Base-by-base conservation (phyloP, 92 coral and sea anemone species). In the Scolanthus callimorphus region DNA sequence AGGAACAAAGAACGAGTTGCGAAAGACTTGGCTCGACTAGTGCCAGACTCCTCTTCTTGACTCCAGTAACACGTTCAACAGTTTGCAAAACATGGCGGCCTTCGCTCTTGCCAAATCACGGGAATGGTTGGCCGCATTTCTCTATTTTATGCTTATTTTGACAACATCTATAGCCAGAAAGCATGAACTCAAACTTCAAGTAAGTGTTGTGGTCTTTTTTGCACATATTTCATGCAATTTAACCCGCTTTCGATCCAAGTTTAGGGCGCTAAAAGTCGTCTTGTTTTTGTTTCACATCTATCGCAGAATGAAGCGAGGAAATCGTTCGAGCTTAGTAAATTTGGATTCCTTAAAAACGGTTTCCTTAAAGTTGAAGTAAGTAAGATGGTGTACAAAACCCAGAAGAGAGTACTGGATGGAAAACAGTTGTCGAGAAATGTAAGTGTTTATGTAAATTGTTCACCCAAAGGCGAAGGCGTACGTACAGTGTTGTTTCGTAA, bases 301-400 rank as follows among this genome's bases (percentile, higher is more conserved):
- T 63, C 8, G 34, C 62, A 87, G 95, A 59, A 78, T 25, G 95
- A 87, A 45, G 76, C 61, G 30, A 69, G 95, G 39, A 79, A 73
- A 67, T 77, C 95, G 25, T 71, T 87, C 55, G 95, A 85, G 47
- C 48, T 87, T 48, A 87, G 95, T 55, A 87, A 87, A 69, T 87
- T 87, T 55, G 95, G 95, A 17, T 87, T 87, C 51, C 83, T 82
- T 41, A 71, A 60, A 66, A 57, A 78, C 69, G 95, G 95, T n/a
- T 48, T 57, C 23, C 79, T 87, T 31, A 70, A 37, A 31, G 88
- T 87, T 17, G 71, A 81, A 34, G 70, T 86, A n/a, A 51, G 79
- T 25, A 49, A 57, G 26, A 59, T 86, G 76, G 69, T 50, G 19
- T 62, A 39, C 50, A 22, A 28, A 28, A 30, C 9, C 50, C 60